Base-by-base conservation (phyloP, 2,797 vertebrate genomes). In the Labroides dimidiatus region DNA sequence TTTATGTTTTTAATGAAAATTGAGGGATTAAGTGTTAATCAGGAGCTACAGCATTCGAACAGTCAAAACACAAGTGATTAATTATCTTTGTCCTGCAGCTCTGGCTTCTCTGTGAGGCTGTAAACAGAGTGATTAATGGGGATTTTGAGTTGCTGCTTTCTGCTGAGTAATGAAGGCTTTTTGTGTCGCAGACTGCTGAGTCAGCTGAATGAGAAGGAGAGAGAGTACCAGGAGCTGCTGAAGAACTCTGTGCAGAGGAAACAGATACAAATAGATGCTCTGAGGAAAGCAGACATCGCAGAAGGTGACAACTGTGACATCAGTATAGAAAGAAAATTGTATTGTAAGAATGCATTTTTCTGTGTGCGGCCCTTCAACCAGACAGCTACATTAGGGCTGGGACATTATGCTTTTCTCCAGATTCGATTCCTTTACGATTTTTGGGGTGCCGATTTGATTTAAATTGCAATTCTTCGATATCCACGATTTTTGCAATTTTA, bases 181-280 rank as follows among this genome's bases (percentile, higher is more conserved):
- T 51, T 84, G 56, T 78, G 54, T 69, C 72, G 33, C 86, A 98
- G 97, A 78, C 91, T 98, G 57, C 92, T 96, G 62, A 90, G 64
- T 71, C 81, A 94, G 78, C 90, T 97, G 82, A 93, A 71, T 0
- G 91, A 94, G 75, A 98, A 95, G 80, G 96, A 98, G 83, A 82
- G 57, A 3, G 93, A 97, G 70, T 96, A 91, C 87, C 96, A 95
- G 69, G 82, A 85, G 44, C 91, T 97, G 20, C 82, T 95, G 56
- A 93, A 69, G 24, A 86, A 17, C 33, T 86, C 74, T 0, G 72
- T 96, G 17, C 74, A 76, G 72, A 73, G 47, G 15, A 76, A 88
- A 64, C 78, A 92, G 27, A 33, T 71, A 2, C 88, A 89, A 55
- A 81, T 93, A 1, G 9, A 81, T 0, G 20, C 61, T 1, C 68